phyloP scores from a whole-genome alignment of 2,113 vertebrate genomes.

The Saiga tatarica region DNA sequence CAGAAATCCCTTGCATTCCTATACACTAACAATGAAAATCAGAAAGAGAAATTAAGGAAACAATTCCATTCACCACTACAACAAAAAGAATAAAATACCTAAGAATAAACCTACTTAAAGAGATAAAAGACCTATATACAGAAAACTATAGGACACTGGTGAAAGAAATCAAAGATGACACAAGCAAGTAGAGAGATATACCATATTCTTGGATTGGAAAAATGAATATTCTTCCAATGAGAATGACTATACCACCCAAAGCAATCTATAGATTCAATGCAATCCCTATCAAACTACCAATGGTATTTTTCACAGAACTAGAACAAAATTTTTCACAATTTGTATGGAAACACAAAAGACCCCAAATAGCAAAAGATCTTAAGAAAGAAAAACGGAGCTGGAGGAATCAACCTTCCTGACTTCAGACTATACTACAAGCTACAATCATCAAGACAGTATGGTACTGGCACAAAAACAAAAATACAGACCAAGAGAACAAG shows the following conservation, averaged over 20 bases:
- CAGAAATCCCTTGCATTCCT: not conserved
- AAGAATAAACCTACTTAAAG: not conserved
- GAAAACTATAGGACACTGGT: not conserved
- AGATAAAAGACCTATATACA: not conserved
- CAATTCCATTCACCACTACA: not conserved
- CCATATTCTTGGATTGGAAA: not conserved
- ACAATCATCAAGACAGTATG: not conserved
- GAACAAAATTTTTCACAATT: not conserved
- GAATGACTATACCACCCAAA: not conserved
- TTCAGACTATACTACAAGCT: not conserved
- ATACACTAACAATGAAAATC: not conserved
- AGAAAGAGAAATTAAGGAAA: not conserved
- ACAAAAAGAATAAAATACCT: not conserved
- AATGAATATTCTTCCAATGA: not conserved
- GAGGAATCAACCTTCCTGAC: not conserved
- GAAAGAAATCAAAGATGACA: not conserved
- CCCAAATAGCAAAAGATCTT: not conserved
- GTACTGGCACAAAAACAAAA: not conserved
- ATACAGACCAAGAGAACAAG: not conserved
- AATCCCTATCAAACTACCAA: not conserved
- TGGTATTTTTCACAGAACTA: not conserved
- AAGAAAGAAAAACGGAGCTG: not conserved
- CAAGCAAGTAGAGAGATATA: not conserved
- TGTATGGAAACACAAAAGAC: not conserved
- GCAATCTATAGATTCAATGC: not conserved